Evolutionary conservation across 2,888 invertebrate species (phyloP).

Genomic region (Dryomyza anilis): DNA sequence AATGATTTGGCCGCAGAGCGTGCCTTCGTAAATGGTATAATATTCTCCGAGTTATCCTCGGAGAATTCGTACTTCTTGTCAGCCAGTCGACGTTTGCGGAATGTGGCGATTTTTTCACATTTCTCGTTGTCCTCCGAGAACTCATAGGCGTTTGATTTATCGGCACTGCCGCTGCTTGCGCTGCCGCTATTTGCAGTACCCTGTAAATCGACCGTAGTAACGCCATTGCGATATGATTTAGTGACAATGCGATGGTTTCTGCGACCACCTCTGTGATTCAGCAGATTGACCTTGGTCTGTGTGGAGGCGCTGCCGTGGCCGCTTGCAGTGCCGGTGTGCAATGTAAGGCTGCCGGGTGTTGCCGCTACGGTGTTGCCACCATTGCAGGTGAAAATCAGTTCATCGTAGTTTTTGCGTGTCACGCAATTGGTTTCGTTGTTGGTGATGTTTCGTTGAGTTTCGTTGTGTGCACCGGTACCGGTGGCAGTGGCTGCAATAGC

Average conservation of each 20-base stretch:
- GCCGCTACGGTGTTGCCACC: conserved; percentile 36
- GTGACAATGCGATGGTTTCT: conserved; percentile 58
- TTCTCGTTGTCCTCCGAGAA: conserved; percentile 84
- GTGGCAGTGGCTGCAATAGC: conserved; percentile 37
- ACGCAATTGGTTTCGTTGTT: conserved; percentile 33
- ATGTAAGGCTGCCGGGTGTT: conserved; percentile 16
- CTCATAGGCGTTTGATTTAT: conserved; percentile 70
- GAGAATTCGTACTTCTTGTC: conserved; percentile 93
- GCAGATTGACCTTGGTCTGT: conserved; percentile 40
- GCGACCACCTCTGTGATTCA: conserved; percentile 48
- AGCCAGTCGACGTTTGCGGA: conserved; percentile 81
- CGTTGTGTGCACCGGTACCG: conserved; percentile 43
- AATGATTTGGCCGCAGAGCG: conserved; percentile 43
- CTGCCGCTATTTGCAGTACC: conserved; percentile 33
- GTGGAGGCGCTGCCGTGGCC: neutral
- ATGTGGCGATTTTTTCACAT: conserved; percentile 85
- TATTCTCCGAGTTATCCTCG: conserved; percentile 74
- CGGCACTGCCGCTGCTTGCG: conserved; percentile 57
- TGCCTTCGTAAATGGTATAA: conserved; percentile 63
- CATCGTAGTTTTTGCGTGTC: conserved; percentile 60
- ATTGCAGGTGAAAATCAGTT: conserved; percentile 63
- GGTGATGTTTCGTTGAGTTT: conserved; percentile 19
- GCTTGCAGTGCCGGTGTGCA: conserved; percentile 15
- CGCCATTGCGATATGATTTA: conserved; percentile 57
- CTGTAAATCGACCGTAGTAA: conserved; percentile 56